These are phyloP conservation scores for Palythoa grandiflora DNA, from an alignment of 92 coral and sea anemone genomes.

Conservation along the genomic window DNA sequence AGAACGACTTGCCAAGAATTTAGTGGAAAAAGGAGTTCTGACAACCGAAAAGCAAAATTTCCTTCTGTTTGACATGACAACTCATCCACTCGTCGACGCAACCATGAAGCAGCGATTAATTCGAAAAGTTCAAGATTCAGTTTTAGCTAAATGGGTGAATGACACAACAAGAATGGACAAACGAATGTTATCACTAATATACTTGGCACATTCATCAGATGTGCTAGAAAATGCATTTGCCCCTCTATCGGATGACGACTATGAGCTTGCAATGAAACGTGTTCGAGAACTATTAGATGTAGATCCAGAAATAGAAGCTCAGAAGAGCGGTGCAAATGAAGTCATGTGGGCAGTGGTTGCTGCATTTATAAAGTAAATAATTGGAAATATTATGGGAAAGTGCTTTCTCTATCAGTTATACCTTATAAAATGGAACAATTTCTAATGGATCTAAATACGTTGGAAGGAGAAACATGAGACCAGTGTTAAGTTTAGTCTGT, in stretches of 20 bases:
- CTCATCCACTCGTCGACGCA: slow-evolving; percentile 96
- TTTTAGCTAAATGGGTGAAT: slow-evolving; percentile 94
- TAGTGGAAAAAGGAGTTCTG: slow-evolving; percentile 98
- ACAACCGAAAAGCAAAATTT: slow-evolving; percentile 99
- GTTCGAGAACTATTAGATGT: slow-evolving; percentile 95
- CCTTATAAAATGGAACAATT: not conserved
- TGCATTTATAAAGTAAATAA: slow-evolving; percentile 87
- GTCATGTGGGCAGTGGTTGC: slow-evolving; percentile 99
- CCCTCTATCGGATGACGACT: slow-evolving; percentile 96
- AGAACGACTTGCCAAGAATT: slow-evolving; percentile 97
- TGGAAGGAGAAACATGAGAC: not conserved
- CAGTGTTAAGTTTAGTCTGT: not conserved
- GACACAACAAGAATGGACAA: slow-evolving; percentile 94
- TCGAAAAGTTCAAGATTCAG: slow-evolving; percentile 94
- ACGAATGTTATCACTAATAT: slow-evolving; percentile 83
- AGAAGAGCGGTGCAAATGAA: slow-evolving; percentile 83
- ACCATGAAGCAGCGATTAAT: slow-evolving; percentile 87
- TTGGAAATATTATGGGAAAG: not conserved
- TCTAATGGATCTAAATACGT: not conserved
- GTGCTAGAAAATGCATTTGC: slow-evolving; percentile 98
- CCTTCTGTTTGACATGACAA: slow-evolving; percentile 97
- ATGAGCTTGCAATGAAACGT: slow-evolving; percentile 98
- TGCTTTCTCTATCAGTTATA: not conserved
- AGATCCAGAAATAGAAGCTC: slow-evolving; percentile 93
- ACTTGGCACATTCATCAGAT: slow-evolving; percentile 98